A percentile compares a stretch with the other conserved stretches of the same genome.
phyloP scores from a whole-genome alignment of 2,113 vertebrate species.

The Theristicus caerulescens region DNA sequence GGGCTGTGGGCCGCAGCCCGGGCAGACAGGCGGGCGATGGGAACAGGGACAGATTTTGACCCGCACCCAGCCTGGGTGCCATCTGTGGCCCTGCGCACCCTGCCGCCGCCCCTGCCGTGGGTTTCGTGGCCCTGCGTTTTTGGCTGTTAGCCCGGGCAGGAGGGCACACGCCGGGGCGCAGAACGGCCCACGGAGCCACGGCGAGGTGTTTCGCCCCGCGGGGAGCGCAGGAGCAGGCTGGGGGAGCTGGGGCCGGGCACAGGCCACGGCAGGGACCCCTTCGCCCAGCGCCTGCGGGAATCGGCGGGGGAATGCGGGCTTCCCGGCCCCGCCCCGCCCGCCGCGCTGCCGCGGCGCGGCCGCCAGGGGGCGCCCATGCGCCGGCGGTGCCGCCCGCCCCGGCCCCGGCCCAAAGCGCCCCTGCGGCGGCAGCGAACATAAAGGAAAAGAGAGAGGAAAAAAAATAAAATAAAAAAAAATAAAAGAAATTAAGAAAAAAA shows the following conservation, averaged over 20 bases:
- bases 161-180: not conserved
- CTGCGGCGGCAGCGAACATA: no score
- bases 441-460: no score
- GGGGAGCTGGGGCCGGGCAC: not conserved
- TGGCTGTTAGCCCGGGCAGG: not conserved
- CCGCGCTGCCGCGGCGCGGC: no score
- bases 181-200: not conserved
- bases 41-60: not conserved
- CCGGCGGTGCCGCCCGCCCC: no score
- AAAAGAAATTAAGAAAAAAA: no score
- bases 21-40: fast-evolving
- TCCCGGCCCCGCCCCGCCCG: no score
- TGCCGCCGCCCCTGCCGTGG: not conserved
- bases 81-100: not conserved
- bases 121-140: not conserved
- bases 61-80: fast-evolving
- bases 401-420: not conserved
- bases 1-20: not conserved
- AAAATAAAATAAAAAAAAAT: no score
- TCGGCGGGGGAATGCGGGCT: fast-evolving
- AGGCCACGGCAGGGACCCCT: not conserved
- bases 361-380: no score
- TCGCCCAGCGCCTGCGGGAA: not conserved
- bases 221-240: not conserved
- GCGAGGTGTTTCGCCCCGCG: no score